Base-by-base conservation (phyloP, 2,797 vertebrate genomes). In the Microcaecilia unicolor region DNA sequence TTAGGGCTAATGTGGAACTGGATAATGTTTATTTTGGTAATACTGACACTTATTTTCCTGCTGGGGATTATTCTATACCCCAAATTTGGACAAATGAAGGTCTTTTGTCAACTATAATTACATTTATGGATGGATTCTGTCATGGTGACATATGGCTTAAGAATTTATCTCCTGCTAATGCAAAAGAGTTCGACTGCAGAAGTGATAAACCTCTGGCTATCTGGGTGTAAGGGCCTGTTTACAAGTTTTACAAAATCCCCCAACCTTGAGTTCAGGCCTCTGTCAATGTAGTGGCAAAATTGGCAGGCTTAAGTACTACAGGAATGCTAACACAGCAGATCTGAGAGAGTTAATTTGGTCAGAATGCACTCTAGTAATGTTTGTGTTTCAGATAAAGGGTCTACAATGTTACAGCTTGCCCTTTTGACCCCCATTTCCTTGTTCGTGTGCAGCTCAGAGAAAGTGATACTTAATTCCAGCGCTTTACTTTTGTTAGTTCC, bases 321-420 rank as follows among this genome's bases (percentile, higher is more conserved):
- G 74, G 75, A 81, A 82, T 78, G 71, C 67, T 79, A 73, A 77
- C 64, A 77, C 68, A 52, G 37, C 65, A 80, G 72, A 70, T 73
- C 72, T 58, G 62, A 83, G 72, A 67, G 72, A 74, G 80, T 83
- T 81, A 79, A 85, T 90, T 85, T 84, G 74, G 78, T 72, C 72
- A 72, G 74, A 83, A 84, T 78, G 81, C 65, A 72, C 74, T 81
- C 74, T 66, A 79, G 80, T 75, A 63, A 80, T 85, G 84, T 85
- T 88, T 87, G 87, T 81, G 73, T 85, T 84, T 78, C 74, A 80
- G 81, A 83, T 82, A 82, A 81, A 78, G 76, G 78, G 69, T 72
- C 78, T 78, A 84, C 79, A 77, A 80, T 72, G 72, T 79, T 81
- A 77, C 56, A 67, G 59, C 63, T 67, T 76, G 68, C 69, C 82